phyloP scores from a whole-genome alignment of 2,888 invertebrate genomes.

The Conistra vaccinii region DNA sequence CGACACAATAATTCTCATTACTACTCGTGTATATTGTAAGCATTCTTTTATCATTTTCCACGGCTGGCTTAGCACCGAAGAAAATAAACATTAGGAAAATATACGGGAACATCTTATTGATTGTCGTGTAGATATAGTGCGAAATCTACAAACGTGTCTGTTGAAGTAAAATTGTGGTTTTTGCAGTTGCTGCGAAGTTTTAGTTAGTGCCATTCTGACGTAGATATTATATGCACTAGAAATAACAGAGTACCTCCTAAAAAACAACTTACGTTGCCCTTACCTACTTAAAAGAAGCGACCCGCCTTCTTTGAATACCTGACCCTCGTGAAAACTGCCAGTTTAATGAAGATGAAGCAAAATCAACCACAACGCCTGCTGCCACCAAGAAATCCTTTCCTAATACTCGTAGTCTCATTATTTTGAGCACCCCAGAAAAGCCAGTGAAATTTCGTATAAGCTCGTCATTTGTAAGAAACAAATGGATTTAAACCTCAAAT shows the following conservation, averaged over 20 bases:
- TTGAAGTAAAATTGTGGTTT: background rate
- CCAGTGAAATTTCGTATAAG: background rate
- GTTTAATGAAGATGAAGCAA: background rate
- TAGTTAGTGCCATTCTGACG: background rate
- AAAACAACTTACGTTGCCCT: background rate
- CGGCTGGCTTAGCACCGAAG: conserved; percentile 42
- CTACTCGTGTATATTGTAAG: conserved; percentile 50
- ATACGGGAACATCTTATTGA: conserved; percentile 23
- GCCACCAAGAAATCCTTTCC: background rate
- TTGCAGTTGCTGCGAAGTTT: background rate
- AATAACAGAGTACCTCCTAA: background rate
- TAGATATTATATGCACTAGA: background rate
- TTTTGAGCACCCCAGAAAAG: background rate
- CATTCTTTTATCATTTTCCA: conserved; percentile 61
- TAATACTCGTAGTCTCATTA: background rate
- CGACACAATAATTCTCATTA: conserved; percentile 63
- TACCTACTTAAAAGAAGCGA: background rate
- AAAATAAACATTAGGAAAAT: conserved; percentile 45
- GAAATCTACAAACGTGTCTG: background rate
- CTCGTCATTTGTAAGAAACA: background rate
- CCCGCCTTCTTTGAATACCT: background rate
- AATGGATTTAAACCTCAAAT: background rate
- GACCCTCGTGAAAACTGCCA: background rate
- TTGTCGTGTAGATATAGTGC: conserved; percentile 5
- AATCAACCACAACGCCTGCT: background rate